A percentile compares a stretch with the other conserved stretches of the same genome.
Evolutionary conservation across 2,888 invertebrate genomes (phyloP).

Genomic region (Papilio elwesi): DNA sequence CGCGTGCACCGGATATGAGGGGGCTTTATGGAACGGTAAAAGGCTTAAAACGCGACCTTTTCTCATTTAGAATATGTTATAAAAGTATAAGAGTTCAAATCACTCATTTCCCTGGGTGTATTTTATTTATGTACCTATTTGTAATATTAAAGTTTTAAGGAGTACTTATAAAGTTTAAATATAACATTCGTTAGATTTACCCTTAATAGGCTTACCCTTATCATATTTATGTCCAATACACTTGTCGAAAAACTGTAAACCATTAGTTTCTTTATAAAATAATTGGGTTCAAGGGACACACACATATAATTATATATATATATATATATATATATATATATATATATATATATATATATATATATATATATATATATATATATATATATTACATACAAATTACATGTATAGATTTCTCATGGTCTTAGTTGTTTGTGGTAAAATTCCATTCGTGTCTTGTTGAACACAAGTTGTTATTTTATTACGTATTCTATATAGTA

Average conservation of each 20-base stretch:
- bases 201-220: not conserved
- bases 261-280: too few species aligned
- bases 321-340: too few species aligned
- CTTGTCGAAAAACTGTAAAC: too few species aligned
- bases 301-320: too few species aligned
- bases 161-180: not conserved
- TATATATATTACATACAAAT: too few species aligned
- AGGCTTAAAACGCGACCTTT: constrained; percentile 32
- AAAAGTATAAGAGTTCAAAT: constrained; percentile 1
- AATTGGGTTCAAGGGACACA: too few species aligned
- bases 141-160: not conserved
- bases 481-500: not conserved
- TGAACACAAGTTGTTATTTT: too few species aligned
- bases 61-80: constrained; percentile 17
- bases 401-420: too few species aligned
- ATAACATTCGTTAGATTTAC: not conserved
- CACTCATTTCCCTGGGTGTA: not conserved
- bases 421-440: not conserved
- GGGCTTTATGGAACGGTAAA: constrained; percentile 45
- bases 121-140: not conserved
- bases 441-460: not conserved
- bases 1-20: constrained; percentile 53
- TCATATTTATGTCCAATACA: not conserved
- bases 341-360: too few species aligned
- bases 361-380: too few species aligned